phyloP scores from a whole-genome alignment of 2,888 invertebrate genomes.

The Chrysopilus asiliformis region DNA sequence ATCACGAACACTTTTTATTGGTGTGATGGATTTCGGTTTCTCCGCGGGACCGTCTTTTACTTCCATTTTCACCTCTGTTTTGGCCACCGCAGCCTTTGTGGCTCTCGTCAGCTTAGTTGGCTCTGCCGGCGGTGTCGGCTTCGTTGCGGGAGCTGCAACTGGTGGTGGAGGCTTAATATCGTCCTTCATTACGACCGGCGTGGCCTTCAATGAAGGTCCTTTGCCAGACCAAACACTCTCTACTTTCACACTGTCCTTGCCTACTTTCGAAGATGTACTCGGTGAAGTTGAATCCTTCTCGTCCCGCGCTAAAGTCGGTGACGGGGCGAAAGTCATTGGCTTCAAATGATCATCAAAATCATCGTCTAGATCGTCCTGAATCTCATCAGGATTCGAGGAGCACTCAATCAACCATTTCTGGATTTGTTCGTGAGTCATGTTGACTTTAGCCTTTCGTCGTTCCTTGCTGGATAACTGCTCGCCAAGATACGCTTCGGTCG shows the following conservation, averaged over 20 bases:
- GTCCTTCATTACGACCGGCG: slow-evolving; percentile 27
- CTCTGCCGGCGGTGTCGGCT: slow-evolving; percentile 4
- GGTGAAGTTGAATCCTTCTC: slow-evolving; percentile 33
- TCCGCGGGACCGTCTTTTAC: neutral
- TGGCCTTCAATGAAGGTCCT: slow-evolving; percentile 33
- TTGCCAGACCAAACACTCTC: slow-evolving; percentile 35
- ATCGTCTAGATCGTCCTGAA: slow-evolving; percentile 34
- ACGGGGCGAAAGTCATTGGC: slow-evolving; percentile 26
- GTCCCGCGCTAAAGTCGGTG: slow-evolving; percentile 21
- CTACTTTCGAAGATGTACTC: slow-evolving; percentile 28
- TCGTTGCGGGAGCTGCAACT: neutral
- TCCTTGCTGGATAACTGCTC: slow-evolving; percentile 35
- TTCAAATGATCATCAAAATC: slow-evolving; percentile 32
- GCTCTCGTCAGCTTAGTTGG: slow-evolving; percentile 2
- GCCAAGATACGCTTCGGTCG: slow-evolving; percentile 34
- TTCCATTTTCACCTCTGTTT: neutral
- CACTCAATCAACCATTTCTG: slow-evolving; percentile 51
- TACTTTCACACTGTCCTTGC: slow-evolving; percentile 23
- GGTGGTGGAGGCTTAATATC: slow-evolving; percentile 13
- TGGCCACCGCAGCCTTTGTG: neutral
- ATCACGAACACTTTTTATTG: slow-evolving; percentile 9
- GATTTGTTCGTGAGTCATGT: slow-evolving; percentile 56
- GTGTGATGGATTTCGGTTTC: slow-evolving; percentile 4
- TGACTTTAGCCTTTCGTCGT: slow-evolving; percentile 44
- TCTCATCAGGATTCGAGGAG: slow-evolving; percentile 38